A percentile compares a stretch with the other conserved stretches of the same genome.
Evolutionary conservation across 2,888 invertebrate species (phyloP).

Genomic region (Xestia sexstrigata): DNA sequence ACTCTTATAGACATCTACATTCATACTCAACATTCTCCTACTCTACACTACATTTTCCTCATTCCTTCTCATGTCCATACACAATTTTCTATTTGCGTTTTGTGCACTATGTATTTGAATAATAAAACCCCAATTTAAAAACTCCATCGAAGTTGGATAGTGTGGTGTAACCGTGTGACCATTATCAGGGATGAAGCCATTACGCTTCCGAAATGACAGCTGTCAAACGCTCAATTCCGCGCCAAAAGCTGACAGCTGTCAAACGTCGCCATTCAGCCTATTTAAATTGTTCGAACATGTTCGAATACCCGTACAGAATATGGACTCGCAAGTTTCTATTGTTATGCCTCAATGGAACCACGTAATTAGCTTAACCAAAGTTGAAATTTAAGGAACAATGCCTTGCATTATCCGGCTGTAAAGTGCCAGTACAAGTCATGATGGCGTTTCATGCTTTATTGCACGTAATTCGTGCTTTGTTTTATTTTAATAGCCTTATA

Average conservation of each 20-base stretch:
- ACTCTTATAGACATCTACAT: no score
- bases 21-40: no score
- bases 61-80: no score
- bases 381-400: conserved; percentile 77
- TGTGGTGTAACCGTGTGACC: not conserved
- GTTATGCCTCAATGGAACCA: conserved; percentile 62
- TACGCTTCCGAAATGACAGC: conserved; percentile 58
- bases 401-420: conserved; percentile 68
- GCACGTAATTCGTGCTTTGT: conserved; percentile 59
- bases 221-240: conserved; percentile 54
- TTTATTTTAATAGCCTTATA: conserved; percentile 56
- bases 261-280: conserved; percentile 45
- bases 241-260: conserved; percentile 39
- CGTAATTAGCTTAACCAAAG: conserved; percentile 78
- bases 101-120: not conserved
- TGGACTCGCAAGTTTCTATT: conserved; percentile 57
- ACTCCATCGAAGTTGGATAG: not conserved
- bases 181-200: conserved; percentile 21
- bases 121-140: conserved; percentile 2
- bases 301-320: conserved; percentile 47
- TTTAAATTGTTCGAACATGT: conserved; percentile 40
- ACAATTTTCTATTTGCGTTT: not conserved
- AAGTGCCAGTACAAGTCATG: conserved; percentile 67
- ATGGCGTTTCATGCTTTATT: conserved; percentile 60
- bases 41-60: no score